A percentile compares a stretch with the other conserved stretches of the same genome.
These are phyloP conservation scores for Galeruca laticollis DNA, from an alignment of 2,888 invertebrate genomes.

Conservation along the genomic window DNA sequence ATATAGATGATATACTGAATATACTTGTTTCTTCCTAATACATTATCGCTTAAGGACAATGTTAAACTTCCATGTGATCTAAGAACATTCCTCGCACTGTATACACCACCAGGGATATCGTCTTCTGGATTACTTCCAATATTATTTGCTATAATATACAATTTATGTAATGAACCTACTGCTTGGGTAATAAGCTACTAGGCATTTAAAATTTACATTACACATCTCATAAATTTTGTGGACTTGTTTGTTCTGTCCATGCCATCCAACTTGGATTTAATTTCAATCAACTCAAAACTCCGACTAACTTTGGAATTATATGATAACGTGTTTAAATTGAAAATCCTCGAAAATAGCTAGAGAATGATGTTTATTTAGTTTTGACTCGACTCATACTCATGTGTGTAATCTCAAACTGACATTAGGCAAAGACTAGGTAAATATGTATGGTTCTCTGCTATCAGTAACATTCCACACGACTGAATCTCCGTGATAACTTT, in stretches of 20 bases:
- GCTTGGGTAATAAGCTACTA: neutral
- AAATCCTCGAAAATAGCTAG: conserved; percentile 20
- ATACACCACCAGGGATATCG: no score
- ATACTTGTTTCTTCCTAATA: no score
- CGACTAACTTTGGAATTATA: conserved; percentile 10
- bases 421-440: conserved; percentile 37
- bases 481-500: conserved; percentile 29
- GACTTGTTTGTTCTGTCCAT: neutral
- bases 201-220: neutral
- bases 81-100: no score
- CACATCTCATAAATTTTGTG: neutral
- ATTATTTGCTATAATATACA: no score
- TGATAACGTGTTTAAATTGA: conserved; percentile 23
- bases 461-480: conserved; percentile 32
- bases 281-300: conserved; percentile 9
- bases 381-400: conserved; percentile 27
- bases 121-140: no score
- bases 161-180: neutral
- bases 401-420: conserved; percentile 33
- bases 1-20: no score
- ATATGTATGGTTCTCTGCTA: conserved; percentile 33
- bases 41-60: no score
- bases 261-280: conserved; percentile 1
- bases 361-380: conserved; percentile 36
- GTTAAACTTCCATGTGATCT: no score